phyloP scores from a whole-genome alignment of 2,113 vertebrate species.

The Synchiropus splendidus region DNA sequence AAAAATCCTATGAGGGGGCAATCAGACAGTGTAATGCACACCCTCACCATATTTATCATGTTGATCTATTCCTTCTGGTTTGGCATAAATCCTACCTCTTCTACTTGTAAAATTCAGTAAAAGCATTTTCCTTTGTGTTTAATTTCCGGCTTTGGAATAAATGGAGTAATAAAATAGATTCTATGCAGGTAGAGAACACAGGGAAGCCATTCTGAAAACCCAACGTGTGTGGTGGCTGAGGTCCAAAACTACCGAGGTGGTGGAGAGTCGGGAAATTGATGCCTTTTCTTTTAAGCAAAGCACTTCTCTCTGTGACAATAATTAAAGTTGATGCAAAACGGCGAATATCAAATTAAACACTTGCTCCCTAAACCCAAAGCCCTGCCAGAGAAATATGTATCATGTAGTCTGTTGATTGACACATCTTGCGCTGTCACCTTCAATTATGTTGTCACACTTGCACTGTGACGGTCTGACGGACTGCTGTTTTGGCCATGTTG shows the following conservation, averaged over 20 bases:
- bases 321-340: background rate
- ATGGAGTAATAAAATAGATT: too few species aligned
- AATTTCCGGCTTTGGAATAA: too few species aligned
- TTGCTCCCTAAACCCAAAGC: background rate
- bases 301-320: background rate
- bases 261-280: background rate
- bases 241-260: background rate
- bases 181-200: conserved; percentile 1
- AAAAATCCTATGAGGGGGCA: too few species aligned
- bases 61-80: too few species aligned
- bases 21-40: too few species aligned
- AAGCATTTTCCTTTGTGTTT: too few species aligned
- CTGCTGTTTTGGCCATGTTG: conserved; percentile 6
- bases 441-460: conserved; percentile 2
- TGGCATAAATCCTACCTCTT: too few species aligned
- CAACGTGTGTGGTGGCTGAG: background rate
- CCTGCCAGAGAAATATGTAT: background rate
- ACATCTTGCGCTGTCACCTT: background rate
- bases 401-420: conserved; percentile 4
- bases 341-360: background rate
- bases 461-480: conserved; percentile 1
- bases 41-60: too few species aligned
- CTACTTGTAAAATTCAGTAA: too few species aligned
- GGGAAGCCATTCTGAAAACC: background rate
- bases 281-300: background rate